Evolutionary conservation across 2,113 vertebrate species (phyloP).

Genomic region (Pollachius pollachius): DNA sequence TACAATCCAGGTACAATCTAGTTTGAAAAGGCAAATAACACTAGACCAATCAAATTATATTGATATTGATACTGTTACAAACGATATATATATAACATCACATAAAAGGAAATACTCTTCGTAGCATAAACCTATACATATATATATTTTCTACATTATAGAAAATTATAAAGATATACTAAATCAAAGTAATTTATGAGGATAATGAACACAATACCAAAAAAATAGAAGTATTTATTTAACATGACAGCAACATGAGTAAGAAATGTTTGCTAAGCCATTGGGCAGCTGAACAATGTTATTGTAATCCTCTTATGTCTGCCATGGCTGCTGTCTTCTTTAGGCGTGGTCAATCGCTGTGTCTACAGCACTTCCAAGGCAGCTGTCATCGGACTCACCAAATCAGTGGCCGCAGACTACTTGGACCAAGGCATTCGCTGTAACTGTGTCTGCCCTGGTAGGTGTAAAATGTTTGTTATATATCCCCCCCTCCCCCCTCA

Average conservation of each 20-base stretch:
- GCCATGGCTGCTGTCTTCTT: constrained; percentile 21
- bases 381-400: constrained; percentile 91
- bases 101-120: background rate
- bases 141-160: background rate
- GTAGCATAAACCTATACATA: background rate
- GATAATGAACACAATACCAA: too few species aligned
- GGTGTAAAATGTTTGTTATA: constrained; percentile 36
- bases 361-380: constrained; percentile 92
- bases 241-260: too few species aligned
- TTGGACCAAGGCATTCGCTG: constrained; percentile 90
- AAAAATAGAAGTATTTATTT: too few species aligned
- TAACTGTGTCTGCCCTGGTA: constrained; percentile 93
- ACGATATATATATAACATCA: too few species aligned
- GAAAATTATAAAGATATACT: too few species aligned
- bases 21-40: too few species aligned
- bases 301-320: constrained; percentile 54
- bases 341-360: constrained; percentile 88
- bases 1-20: too few species aligned
- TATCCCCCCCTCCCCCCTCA: too few species aligned
- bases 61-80: background rate
- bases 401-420: constrained; percentile 92
- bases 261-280: background rate
- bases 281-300: constrained; percentile 18
- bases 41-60: background rate
- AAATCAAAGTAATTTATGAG: too few species aligned